Base-by-base conservation (phyloP, 2,888 invertebrate species). In the Tenthredo notha region DNA sequence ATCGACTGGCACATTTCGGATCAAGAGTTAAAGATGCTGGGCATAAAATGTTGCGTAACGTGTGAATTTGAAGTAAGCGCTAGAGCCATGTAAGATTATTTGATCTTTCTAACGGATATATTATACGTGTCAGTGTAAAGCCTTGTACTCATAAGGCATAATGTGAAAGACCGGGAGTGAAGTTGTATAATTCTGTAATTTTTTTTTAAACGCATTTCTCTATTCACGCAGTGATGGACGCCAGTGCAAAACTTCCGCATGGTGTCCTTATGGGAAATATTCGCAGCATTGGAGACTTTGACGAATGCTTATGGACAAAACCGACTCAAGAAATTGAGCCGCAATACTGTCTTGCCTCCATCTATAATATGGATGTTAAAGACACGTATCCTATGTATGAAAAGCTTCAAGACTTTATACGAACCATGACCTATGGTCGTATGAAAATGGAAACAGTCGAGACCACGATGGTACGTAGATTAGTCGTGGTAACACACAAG, bases 191-290 rank as follows among this genome's bases (percentile, higher is more conserved):
- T 40, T 54, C 54, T 54, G 54, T n/a, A 54, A n/a, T 40, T 70
- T 3, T 33, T 70, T n/a, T 72, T 37, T 7, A 37, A 37, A 50
- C 54, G 54, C 12, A 21, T 77, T 29, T 77, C 77, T 77, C 77
- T 15, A 40, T 77, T 21, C 75, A 6, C 40, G 4, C 84, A 87
- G 87, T 88, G 88, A 87, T 86, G 84, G 88, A 88, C 75, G 77
- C 87, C 15, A 86, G 86, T 5, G 86, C 85, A 7, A 86, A 87
- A n/a, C 84, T 87, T n/a, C 87, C 87, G n/a, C 84, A 86, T 6
- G 87, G 86, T 12, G 70, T 86, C 10, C 47, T 87, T n/a, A 86
- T 86, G 54, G 88, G 88, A 67, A 87, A 87, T 84, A 86, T 86
- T 18, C 85, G 84, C n/a, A 85, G 86, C 50, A 29, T 87, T 74